A percentile compares a stretch with the other conserved stretches of the same genome.
Conservation (phyloP, 2,797 vertebrate species). For the Pseudomugil tenellus region DNA sequence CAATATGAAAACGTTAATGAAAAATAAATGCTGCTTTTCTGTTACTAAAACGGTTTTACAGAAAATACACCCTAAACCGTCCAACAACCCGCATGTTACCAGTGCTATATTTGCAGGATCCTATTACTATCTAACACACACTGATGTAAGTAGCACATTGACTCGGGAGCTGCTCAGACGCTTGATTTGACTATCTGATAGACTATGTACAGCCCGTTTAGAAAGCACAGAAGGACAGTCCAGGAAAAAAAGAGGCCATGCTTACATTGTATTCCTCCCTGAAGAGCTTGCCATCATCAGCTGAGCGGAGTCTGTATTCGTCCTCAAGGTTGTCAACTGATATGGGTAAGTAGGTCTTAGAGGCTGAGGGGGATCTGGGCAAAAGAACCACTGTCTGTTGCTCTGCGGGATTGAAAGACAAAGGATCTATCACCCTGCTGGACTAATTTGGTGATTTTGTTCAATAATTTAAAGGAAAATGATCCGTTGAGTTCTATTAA, state of each 20-base stretch:
- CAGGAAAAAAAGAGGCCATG: neutral
- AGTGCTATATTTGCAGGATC: neutral
- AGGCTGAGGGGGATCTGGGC: constrained; percentile 88
- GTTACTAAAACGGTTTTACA: neutral
- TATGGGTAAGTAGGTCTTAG: constrained; percentile 91
- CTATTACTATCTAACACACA: neutral
- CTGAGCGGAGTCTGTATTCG: constrained; percentile 89
- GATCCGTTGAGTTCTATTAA: neutral
- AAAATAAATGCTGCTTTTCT: neutral
- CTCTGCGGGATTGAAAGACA: constrained; percentile 79
- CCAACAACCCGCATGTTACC: neutral
- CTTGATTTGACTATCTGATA: constrained; percentile 4
- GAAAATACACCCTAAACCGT: neutral
- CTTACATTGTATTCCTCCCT: constrained; percentile 95
- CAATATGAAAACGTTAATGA: neutral
- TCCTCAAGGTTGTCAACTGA: constrained; percentile 91
- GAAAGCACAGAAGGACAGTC: neutral
- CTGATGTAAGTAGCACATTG: neutral
- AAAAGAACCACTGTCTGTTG: constrained; percentile 97
- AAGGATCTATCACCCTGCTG: constrained; percentile 3
- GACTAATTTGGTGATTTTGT: neutral
- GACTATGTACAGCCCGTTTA: neutral
- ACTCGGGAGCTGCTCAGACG: neutral
- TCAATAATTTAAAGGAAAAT: neutral
- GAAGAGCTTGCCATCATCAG: constrained; percentile 95